Percentiles rank a stretch among this genome's conserved stretches.
These are phyloP conservation scores for Sorex maritimensis DNA, from an alignment of 2,797 vertebrate genomes.

Conservation along the genomic window DNA sequence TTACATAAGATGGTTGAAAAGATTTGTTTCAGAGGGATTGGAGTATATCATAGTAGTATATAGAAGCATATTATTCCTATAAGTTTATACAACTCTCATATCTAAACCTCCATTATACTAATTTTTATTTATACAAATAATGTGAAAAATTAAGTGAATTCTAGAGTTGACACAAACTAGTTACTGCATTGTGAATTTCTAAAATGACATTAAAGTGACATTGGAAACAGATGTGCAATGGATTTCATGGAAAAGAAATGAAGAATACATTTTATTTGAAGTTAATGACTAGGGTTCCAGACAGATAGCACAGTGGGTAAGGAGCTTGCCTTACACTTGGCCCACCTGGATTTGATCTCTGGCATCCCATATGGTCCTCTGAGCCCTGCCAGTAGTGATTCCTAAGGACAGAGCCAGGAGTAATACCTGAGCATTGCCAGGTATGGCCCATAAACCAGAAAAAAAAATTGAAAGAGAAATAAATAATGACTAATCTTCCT, in stretches of 20 bases:
- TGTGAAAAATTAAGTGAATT: conserved; percentile 49
- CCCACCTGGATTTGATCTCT: too few relatives aligned
- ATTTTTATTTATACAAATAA: conserved; percentile 51
- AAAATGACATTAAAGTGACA: conserved; percentile 36
- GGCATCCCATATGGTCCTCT: too few relatives aligned
- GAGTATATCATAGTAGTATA: background rate
- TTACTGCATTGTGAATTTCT: background rate
- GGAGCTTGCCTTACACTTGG: too few relatives aligned
- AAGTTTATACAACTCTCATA: background rate
- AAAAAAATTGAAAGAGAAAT: too few relatives aligned
- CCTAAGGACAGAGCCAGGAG: too few relatives aligned
- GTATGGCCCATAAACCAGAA: too few relatives aligned
- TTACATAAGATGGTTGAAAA: background rate
- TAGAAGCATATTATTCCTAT: background rate
- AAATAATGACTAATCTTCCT: conserved; percentile 50
- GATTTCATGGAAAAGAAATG: conserved; percentile 48
- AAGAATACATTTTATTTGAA: conserved; percentile 59
- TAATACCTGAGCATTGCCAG: too few relatives aligned
- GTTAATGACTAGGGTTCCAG: conserved; percentile 29
- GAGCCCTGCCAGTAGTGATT: too few relatives aligned
- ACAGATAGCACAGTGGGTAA: too few relatives aligned
- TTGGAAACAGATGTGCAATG: conserved; percentile 11
- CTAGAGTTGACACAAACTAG: background rate
- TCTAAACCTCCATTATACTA: background rate
- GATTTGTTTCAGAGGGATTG: background rate